phyloP scores from a whole-genome alignment of 2,113 vertebrate genomes.

The Deroptyus accipitrinus region DNA sequence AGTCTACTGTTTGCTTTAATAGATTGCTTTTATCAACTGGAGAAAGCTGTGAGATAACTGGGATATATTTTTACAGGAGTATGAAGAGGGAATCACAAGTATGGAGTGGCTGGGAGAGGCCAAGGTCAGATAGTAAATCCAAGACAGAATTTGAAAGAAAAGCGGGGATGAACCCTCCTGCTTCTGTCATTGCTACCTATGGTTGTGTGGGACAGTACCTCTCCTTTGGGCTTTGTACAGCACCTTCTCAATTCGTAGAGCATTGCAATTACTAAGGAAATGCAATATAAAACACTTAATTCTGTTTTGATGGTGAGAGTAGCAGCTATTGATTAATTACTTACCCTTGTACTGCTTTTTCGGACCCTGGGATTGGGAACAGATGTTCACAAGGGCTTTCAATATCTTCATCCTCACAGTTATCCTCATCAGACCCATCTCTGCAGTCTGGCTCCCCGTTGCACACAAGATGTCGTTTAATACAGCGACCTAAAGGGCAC shows the following conservation, averaged over 20 bases:
- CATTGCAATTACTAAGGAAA: background rate
- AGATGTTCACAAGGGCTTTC: constrained; percentile 76
- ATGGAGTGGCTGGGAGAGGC: background rate
- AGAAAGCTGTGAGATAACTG: background rate
- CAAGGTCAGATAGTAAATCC: background rate
- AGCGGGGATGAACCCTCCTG: background rate
- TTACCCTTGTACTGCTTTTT: constrained; percentile 81
- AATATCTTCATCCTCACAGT: constrained; percentile 69
- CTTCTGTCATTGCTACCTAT: background rate
- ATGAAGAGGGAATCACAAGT: background rate
- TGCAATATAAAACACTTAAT: background rate
- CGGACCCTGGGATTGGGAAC: constrained; percentile 81
- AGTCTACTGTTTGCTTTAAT: background rate
- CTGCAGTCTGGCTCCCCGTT: constrained; percentile 87
- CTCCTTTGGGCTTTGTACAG: background rate
- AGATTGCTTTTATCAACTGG: background rate
- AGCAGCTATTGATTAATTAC: background rate
- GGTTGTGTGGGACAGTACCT: background rate
- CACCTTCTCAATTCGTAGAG: background rate
- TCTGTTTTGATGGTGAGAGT: background rate
- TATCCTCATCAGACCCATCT: constrained; percentile 81
- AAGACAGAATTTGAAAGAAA: background rate
- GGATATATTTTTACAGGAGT: background rate
- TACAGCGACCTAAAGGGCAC: constrained; percentile 83
- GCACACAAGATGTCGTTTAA: constrained; percentile 83